phyloP scores from a whole-genome alignment of 2,797 vertebrate species.

The Trachurus trachurus region DNA sequence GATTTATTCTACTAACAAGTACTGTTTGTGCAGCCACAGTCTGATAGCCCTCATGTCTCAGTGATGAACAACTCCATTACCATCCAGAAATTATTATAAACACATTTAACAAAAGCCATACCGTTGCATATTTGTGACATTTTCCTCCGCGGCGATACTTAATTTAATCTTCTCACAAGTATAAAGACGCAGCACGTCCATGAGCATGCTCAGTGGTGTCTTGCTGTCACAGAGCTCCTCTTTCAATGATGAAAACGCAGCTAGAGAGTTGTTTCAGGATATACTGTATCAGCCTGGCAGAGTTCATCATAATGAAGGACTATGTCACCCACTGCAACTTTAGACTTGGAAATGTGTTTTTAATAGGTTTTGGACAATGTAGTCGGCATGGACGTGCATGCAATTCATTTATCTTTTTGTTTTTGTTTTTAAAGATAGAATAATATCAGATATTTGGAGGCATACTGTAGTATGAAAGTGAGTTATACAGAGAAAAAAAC shows the following conservation, averaged over 20 bases:
- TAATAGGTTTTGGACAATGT: slow-evolving; percentile 32
- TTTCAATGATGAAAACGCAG: slow-evolving; percentile 7
- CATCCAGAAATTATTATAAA: slow-evolving; percentile 16
- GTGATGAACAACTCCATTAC: neutral
- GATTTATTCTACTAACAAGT: slow-evolving; percentile 21
- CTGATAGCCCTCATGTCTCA: neutral
- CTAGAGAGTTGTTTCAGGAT: slow-evolving; percentile 10
- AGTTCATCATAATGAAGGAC: slow-evolving; percentile 14
- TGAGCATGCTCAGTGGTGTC: neutral
- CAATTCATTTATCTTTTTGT: no score
- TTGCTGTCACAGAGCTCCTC: neutral
- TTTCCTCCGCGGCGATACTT: slow-evolving; percentile 1
- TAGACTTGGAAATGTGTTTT: slow-evolving; percentile 20
- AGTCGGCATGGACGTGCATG: neutral
- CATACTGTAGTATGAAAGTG: neutral
- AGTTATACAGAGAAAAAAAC: neutral
- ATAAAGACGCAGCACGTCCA: neutral
- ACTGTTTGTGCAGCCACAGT: neutral
- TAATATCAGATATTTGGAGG: neutral
- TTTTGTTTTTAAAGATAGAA: neutral
- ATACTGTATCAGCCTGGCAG: neutral
- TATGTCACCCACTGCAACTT: neutral
- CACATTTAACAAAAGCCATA: slow-evolving; percentile 6
- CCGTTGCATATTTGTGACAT: neutral
- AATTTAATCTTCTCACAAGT: slow-evolving; percentile 8